These are phyloP conservation scores for Ceratitis capitata DNA, from an alignment of 1,140 invertebrate genomes.

Conservation along the genomic window DNA sequence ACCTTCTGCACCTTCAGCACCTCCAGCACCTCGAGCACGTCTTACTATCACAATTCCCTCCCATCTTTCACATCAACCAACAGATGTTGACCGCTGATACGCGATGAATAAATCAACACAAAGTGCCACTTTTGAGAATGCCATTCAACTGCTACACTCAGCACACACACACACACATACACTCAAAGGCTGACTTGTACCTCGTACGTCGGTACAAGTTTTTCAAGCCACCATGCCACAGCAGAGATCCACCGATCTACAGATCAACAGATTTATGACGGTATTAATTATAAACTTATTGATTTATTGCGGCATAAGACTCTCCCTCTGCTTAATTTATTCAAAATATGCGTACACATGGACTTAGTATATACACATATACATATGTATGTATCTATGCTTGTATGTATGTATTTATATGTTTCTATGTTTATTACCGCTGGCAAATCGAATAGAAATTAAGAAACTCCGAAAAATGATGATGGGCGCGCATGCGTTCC, in stretches of 20 bases:
- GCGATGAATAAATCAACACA: slow-evolving; percentile 30
- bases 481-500: slow-evolving; percentile 26
- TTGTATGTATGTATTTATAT: neutral
- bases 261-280: slow-evolving; percentile 58
- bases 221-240: neutral
- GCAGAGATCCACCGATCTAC: neutral
- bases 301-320: slow-evolving; percentile 63
- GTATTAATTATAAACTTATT: slow-evolving; percentile 65
- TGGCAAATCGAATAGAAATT: slow-evolving; percentile 38
- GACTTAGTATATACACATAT: neutral
- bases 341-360: slow-evolving; percentile 25
- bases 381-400: neutral
- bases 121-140: slow-evolving; percentile 35
- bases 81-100: slow-evolving; percentile 24
- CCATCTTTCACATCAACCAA: slow-evolving; percentile 26
- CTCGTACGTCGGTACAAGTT: neutral
- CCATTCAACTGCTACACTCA: slow-evolving; percentile 3
- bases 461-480: slow-evolving; percentile 39
- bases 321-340: slow-evolving; percentile 49
- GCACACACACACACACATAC: neutral
- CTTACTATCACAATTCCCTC: neutral
- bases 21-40: too few species aligned
- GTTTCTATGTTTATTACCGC: slow-evolving; percentile 32
- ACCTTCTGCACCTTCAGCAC: too few species aligned
- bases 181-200: neutral